These are phyloP conservation scores for Heteronetta atricapilla DNA, from an alignment of 2,113 vertebrate species.

Conservation along the genomic window DNA sequence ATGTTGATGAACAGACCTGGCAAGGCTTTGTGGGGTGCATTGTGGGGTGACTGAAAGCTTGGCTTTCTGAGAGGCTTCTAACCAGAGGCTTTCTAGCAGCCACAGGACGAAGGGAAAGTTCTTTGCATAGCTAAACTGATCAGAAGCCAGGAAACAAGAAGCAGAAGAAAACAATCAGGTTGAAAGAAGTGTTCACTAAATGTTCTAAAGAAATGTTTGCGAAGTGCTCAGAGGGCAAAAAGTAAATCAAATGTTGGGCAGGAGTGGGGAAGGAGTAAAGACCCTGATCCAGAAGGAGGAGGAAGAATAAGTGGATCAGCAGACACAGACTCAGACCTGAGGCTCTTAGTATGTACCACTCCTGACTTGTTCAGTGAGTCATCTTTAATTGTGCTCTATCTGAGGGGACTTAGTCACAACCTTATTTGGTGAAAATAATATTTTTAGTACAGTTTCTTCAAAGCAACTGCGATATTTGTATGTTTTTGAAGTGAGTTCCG, in stretches of 20 bases:
- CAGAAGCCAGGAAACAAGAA: not conserved
- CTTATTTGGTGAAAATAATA: not conserved
- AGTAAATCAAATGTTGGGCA: not conserved
- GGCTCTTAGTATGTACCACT: not conserved
- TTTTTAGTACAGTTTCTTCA: not conserved
- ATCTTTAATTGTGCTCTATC: not conserved
- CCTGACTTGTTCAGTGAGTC: not conserved
- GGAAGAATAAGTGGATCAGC: not conserved
- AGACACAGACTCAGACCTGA: not conserved
- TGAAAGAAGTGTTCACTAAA: not conserved
- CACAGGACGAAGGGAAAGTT: not conserved
- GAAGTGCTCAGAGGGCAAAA: not conserved
- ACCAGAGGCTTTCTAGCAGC: not conserved
- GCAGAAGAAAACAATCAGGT: not conserved
- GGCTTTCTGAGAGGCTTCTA: not conserved
- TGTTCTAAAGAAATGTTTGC: not conserved
- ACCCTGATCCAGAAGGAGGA: not conserved
- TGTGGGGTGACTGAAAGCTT: not conserved
- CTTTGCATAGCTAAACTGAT: not conserved
- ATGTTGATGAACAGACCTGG: not conserved
- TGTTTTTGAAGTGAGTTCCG: not conserved
- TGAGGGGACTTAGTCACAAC: not conserved
- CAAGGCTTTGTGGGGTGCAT: not conserved
- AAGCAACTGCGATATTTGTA: not conserved
- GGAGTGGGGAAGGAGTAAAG: not conserved